Conservation (phyloP, 2,888 invertebrate genomes). For the Criorhina ranunculi region DNA sequence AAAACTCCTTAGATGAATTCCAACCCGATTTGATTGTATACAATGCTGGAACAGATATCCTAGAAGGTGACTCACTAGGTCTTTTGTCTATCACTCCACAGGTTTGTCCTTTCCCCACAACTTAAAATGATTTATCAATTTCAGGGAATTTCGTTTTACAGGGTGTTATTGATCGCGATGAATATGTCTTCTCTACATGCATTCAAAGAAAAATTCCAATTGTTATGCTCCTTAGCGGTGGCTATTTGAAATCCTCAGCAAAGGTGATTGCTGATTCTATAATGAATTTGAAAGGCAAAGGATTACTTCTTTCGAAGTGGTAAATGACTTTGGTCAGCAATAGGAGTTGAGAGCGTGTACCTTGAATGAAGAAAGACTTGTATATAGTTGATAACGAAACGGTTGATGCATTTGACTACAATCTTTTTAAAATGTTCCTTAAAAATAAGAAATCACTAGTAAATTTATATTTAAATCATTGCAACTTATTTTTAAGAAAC, state of each 20-base stretch:
- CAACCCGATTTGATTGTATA: slow-evolving; percentile 93
- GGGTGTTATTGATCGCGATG: slow-evolving; percentile 94
- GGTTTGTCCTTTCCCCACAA: slow-evolving; percentile 84
- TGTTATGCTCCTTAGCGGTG: slow-evolving; percentile 95
- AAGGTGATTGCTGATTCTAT: slow-evolving; percentile 94
- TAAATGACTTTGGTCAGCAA: too few relatives aligned
- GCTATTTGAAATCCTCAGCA: slow-evolving; percentile 92
- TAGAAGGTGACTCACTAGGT: slow-evolving; percentile 92
- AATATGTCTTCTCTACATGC: slow-evolving; percentile 91
- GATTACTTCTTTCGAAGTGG: slow-evolving; percentile 84
- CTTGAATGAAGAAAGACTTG: slow-evolving; percentile 23
- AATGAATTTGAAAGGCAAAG: slow-evolving; percentile 88
- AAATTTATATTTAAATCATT: slow-evolving; percentile 14
- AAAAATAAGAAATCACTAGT: not conserved
- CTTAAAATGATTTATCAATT: not conserved
- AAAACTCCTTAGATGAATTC: slow-evolving; percentile 89
- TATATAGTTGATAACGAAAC: not conserved
- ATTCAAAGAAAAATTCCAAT: slow-evolving; percentile 88
- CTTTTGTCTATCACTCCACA: slow-evolving; percentile 88
- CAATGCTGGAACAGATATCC: slow-evolving; percentile 96
- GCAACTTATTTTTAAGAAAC: not conserved
- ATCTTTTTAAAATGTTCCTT: slow-evolving; percentile 30
- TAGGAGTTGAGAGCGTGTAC: slow-evolving; percentile 38
- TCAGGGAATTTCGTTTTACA: slow-evolving; percentile 81
- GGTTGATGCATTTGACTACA: not conserved